Conservation (phyloP, 2,797 vertebrate species). For the Luscinia megarhynchos region DNA sequence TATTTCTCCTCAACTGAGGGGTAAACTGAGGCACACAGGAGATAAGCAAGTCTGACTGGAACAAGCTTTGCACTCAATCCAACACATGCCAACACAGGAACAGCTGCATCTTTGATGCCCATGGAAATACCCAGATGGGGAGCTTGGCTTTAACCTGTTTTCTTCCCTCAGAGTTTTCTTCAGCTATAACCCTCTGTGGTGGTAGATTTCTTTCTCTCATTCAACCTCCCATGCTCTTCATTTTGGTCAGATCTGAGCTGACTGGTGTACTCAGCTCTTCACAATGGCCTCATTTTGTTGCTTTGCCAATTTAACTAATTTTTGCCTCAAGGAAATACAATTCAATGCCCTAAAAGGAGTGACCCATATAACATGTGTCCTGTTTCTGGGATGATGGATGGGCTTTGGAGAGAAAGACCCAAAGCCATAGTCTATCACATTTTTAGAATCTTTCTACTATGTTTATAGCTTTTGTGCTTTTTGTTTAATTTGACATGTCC, state of each 20-base stretch:
- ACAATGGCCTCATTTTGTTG: not conserved
- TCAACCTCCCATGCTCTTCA: not conserved
- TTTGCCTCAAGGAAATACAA: not conserved
- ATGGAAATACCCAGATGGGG: not conserved
- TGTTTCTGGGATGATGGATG: not conserved
- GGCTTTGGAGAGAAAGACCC: not conserved
- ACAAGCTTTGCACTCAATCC: not conserved
- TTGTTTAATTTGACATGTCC: not conserved
- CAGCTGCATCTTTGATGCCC: not conserved
- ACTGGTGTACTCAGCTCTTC: not conserved
- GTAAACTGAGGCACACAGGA: not conserved
- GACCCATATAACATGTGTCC: not conserved
- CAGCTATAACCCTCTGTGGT: not conserved
- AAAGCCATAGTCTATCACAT: not conserved
- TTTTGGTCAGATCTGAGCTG: not conserved
- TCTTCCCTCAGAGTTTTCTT: not conserved
- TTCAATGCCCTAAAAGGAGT: not conserved
- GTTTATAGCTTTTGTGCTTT: not conserved
- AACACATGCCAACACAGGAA: not conserved
- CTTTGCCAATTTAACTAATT: not conserved
- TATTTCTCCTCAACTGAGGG: not conserved
- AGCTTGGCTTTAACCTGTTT: not conserved
- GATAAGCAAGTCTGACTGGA: not conserved
- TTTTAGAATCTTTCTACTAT: not conserved
- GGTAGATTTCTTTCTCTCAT: not conserved